Base-by-base conservation (phyloP, 2,888 invertebrate genomes). In the Gasteruption jaculator region DNA sequence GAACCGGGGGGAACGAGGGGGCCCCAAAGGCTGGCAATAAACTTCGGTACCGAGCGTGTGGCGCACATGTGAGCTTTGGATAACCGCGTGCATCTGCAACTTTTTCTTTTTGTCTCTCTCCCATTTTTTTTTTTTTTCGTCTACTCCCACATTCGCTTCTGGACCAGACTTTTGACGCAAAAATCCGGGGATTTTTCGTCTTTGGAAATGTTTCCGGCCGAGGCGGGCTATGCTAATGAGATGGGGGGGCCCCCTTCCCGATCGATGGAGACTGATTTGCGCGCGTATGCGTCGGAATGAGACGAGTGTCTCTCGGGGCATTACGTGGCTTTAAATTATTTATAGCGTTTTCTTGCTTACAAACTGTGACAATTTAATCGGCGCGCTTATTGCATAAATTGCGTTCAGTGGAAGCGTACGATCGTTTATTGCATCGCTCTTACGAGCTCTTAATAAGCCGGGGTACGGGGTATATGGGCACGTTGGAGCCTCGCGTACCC, bases 41-140 rank as follows among this genome's bases (percentile, higher is more conserved):
- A 64, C 59, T 61, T 56, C 54, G 49, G 49, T 56, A 41, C 58
- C 56, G 59, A 57, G 61, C 61, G 63, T 65, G 63, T 60, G 60
- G 58, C 52, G 53, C 63, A 61, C 63, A 62, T 64, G 64, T 63
- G 57, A 59, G 48, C 46, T 31, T 44, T 48, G 40, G 43, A 46
- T 49, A 52, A 52, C 52, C 48, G 47, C 43, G 43, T 47, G 49
- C 43, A 41, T 38, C 45, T n/a, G n/a, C n/a, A n/a, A n/a, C n/a
- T n/a, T n/a, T n/a, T n/a, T n/a, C n/a, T n/a, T n/a, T n/a, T n/a
- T n/a, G n/a, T n/a, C n/a, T n/a, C n/a, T n/a, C n/a, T n/a, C n/a
- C n/a, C n/a, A n/a, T n/a, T n/a, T n/a, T n/a, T n/a, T n/a, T n/a
- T n/a, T n/a, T n/a, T n/a, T n/a, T n/a, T n/a, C n/a, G n/a, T n/a